These are phyloP conservation scores for Caerostris darwini DNA, from an alignment of 1,140 invertebrate species.

Conservation along the genomic window DNA sequence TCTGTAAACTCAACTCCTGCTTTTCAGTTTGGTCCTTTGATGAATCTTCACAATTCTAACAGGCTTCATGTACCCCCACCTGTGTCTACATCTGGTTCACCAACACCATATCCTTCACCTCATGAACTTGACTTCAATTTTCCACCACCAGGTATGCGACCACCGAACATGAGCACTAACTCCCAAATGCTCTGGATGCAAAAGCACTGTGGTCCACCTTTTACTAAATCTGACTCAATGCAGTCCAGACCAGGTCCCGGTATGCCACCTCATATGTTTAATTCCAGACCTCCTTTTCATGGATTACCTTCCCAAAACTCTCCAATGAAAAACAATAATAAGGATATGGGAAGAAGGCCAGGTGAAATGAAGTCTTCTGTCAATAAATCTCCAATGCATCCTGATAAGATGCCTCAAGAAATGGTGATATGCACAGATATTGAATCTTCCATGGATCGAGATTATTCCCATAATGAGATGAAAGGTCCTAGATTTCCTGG, in stretches of 20 bases:
- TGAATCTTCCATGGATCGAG: slow-evolving; percentile 65
- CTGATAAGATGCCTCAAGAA: neutral
- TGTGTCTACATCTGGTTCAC: too few species aligned
- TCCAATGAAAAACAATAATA: neutral
- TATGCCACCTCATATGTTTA: neutral
- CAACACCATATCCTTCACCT: slow-evolving; percentile 46
- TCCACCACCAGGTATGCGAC: slow-evolving; percentile 58
- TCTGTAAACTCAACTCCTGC: neutral
- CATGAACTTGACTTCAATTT: slow-evolving; percentile 40
- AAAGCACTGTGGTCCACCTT: neutral
- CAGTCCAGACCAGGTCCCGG: neutral
- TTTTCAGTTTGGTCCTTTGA: too few species aligned
- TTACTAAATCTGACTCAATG: slow-evolving; percentile 9
- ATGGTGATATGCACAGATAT: slow-evolving; percentile 63
- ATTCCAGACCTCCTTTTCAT: neutral
- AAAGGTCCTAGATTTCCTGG: slow-evolving; percentile 19
- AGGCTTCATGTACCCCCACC: slow-evolving; percentile 39
- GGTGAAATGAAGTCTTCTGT: neutral
- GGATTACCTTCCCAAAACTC: neutral
- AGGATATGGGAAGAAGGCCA: slow-evolving; percentile 5
- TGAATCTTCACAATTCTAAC: neutral
- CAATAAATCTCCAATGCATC: too few species aligned
- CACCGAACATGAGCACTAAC: neutral
- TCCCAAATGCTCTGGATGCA: slow-evolving; percentile 50
- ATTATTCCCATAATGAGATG: neutral